Evolutionary conservation across 2,888 invertebrate genomes (phyloP).

Genomic region (Alloscopus bannaensis): DNA sequence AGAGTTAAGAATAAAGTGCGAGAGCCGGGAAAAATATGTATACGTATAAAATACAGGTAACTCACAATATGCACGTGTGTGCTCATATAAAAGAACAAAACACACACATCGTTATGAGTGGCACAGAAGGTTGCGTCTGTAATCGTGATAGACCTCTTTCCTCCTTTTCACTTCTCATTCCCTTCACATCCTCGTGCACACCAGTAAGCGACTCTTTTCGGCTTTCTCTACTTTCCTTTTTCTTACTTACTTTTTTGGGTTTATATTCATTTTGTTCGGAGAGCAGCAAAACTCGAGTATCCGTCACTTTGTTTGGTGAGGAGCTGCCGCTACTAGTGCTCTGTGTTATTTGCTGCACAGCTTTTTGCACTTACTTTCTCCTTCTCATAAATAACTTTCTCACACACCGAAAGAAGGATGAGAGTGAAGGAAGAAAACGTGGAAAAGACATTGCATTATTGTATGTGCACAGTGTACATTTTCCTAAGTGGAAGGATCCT

Average conservation of each 20-base stretch:
- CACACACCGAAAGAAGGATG: not conserved
- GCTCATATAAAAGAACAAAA: too few relatives aligned
- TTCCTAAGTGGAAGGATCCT: not conserved
- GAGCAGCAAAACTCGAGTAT: not conserved
- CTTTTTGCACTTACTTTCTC: not conserved
- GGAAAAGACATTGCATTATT: not conserved
- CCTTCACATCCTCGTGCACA: not conserved
- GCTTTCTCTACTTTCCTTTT: not conserved
- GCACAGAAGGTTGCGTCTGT: not conserved
- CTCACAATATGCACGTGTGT: not conserved
- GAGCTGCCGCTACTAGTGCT: not conserved
- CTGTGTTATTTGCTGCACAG: not conserved
- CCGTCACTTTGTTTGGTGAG: not conserved
- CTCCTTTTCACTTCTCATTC: not conserved
- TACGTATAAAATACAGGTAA: not conserved
- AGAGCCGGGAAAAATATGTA: not conserved
- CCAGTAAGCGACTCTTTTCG: not conserved
- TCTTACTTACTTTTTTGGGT: not conserved
- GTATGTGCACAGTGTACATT: not conserved
- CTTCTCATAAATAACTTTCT: not conserved
- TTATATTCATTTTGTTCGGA: not conserved
- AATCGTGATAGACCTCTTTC: not conserved
- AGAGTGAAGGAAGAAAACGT: not conserved
- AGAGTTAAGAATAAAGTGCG: not conserved
- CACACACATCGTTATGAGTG: too few relatives aligned